Percentiles rank a stretch among this genome's conserved stretches.
These are phyloP conservation scores for Xenus cinereus DNA, from an alignment of 2,113 vertebrate genomes.

Conservation along the genomic window DNA sequence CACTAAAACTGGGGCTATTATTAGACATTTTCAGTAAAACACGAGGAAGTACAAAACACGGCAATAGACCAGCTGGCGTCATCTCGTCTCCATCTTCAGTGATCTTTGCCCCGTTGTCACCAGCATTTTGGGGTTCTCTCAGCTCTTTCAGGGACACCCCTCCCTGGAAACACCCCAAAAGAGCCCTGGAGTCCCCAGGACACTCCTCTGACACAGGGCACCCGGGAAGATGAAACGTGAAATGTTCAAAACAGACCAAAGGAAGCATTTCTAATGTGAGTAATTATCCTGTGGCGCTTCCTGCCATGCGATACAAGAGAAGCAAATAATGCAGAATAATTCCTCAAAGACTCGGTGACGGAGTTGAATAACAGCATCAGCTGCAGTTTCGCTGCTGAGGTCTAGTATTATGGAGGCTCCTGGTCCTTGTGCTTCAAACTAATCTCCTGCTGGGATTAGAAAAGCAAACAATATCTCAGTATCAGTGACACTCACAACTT, in stretches of 20 bases:
- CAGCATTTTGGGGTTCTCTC: background rate
- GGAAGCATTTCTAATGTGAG: conserved; percentile 48
- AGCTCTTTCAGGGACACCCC: background rate
- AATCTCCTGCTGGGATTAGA: conserved; percentile 28
- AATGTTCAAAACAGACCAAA: conserved; percentile 9
- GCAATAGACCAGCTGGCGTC: rapidly evolving
- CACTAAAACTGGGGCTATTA: background rate
- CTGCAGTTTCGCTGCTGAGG: background rate
- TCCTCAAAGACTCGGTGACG: conserved; percentile 42
- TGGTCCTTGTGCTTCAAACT: background rate
- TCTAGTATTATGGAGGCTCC: background rate
- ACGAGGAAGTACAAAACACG: background rate
- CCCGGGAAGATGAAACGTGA: background rate
- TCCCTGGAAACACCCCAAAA: background rate
- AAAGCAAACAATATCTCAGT: conserved; percentile 36
- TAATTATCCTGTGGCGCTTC: conserved; percentile 59
- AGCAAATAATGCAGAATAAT: conserved; percentile 59
- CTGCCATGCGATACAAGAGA: conserved; percentile 55
- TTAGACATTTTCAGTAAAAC: background rate
- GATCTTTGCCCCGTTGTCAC: background rate
- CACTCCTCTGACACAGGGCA: background rate
- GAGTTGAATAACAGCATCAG: conserved; percentile 58
- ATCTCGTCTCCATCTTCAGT: background rate
- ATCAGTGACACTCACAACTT: background rate
- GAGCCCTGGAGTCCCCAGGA: background rate